Percentiles rank a stretch among this genome's conserved stretches.
These are phyloP conservation scores for Bellardia bayeri DNA, from an alignment of 2,888 invertebrate genomes.

Conservation along the genomic window DNA sequence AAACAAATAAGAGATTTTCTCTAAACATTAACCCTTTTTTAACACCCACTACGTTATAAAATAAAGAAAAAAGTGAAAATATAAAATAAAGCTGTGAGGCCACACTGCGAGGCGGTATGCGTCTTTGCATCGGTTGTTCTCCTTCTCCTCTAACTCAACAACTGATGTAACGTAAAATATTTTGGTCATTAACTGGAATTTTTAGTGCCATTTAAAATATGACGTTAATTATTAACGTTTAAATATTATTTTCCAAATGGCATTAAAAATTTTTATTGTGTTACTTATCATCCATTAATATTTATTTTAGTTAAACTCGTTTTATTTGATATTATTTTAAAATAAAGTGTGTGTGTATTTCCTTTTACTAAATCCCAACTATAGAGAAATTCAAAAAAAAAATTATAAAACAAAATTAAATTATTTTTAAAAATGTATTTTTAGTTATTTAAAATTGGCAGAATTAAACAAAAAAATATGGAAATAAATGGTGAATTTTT, in stretches of 20 bases:
- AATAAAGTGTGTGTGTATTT: background rate
- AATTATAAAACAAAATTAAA: background rate
- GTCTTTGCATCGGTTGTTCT: slow-evolving; percentile 76
- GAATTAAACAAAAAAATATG: no score
- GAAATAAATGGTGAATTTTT: slow-evolving; percentile 1
- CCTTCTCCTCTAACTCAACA: slow-evolving; percentile 34
- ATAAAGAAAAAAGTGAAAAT: background rate
- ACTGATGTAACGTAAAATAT: slow-evolving; percentile 81
- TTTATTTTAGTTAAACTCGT: background rate
- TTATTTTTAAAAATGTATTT: no score
- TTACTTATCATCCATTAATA: background rate
- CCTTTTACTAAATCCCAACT: slow-evolving; percentile 2
- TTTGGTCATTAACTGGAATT: slow-evolving; percentile 78
- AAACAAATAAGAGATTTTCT: background rate
- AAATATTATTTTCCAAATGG: background rate
- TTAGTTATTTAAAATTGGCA: no score
- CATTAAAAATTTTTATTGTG: slow-evolving; percentile 38
- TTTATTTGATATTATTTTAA: background rate
- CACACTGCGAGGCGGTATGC: slow-evolving; percentile 82
- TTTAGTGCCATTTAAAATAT: slow-evolving; percentile 37
- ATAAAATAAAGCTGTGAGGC: slow-evolving; percentile 74
- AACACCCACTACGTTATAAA: background rate
- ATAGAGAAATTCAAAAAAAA: background rate
- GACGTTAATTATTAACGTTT: background rate
- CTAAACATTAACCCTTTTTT: background rate